phyloP scores from a whole-genome alignment of 2,113 vertebrate species.

The Heptranchias perlo region DNA sequence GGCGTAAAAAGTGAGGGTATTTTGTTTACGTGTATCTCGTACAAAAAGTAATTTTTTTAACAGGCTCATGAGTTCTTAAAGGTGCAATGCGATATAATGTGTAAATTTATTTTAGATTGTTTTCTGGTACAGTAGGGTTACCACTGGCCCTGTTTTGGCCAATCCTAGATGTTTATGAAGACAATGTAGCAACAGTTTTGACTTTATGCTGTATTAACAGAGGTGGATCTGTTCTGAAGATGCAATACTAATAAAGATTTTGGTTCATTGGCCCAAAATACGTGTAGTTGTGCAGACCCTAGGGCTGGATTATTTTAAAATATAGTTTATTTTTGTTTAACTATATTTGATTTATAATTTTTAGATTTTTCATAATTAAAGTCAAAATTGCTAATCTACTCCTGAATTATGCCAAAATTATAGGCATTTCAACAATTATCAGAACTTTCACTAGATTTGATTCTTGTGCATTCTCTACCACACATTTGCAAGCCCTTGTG shows the following conservation, averaged over 20 bases:
- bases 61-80: neutral
- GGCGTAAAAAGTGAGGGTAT: neutral
- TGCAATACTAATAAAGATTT: neutral
- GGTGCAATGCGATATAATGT: neutral
- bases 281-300: neutral
- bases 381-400: neutral
- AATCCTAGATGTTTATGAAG: neutral
- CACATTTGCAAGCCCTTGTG: neutral
- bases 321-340: too few relatives aligned
- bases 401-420: neutral
- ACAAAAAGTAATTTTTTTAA: neutral
- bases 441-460: neutral
- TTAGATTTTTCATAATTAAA: too few relatives aligned
- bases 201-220: neutral
- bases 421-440: neutral
- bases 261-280: neutral
- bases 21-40: neutral
- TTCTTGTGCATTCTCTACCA: neutral
- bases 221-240: neutral
- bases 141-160: too few relatives aligned
- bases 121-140: too few relatives aligned
- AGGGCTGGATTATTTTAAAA: neutral
- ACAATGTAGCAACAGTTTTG: neutral
- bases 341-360: too few relatives aligned
- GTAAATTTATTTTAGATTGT: neutral